A percentile compares a stretch with the other conserved stretches of the same genome.
Conservation (phyloP, 2,888 invertebrate genomes). For the Eurois occulta region DNA sequence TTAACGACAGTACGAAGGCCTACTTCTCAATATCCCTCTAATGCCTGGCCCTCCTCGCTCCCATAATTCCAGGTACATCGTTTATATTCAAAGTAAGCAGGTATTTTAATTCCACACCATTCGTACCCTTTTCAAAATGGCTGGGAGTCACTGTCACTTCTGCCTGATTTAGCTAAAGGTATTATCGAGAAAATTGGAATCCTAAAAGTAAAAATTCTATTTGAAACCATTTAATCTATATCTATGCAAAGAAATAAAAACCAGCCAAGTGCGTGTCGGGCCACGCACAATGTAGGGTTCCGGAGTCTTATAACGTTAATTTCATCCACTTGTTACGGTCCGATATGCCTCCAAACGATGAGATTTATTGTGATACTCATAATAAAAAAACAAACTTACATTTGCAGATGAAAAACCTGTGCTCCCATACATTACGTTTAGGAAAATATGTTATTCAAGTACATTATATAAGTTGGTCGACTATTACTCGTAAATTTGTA, state of each 20-base stretch:
- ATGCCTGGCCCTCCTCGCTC: slow-evolving; percentile 25
- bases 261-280: too few relatives aligned
- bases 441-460: too few relatives aligned
- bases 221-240: slow-evolving; percentile 41
- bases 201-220: slow-evolving; percentile 53
- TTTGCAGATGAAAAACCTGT: too few relatives aligned
- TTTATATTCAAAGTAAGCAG: slow-evolving; percentile 70
- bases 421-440: too few relatives aligned
- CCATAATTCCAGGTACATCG: slow-evolving; percentile 55
- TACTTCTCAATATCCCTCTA: slow-evolving; percentile 28
- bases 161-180: slow-evolving; percentile 64
- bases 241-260: neutral
- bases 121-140: slow-evolving; percentile 73
- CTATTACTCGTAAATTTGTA: too few relatives aligned
- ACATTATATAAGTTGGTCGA: too few relatives aligned
- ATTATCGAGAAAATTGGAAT: slow-evolving; percentile 64
- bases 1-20: neutral
- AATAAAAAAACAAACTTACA: too few relatives aligned
- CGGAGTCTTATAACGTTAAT: too few relatives aligned
- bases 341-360: too few relatives aligned
- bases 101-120: slow-evolving; percentile 69
- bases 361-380: too few relatives aligned
- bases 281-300: too few relatives aligned
- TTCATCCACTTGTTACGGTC: too few relatives aligned
- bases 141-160: slow-evolving; percentile 67